phyloP scores from a whole-genome alignment of 2,888 invertebrate genomes.

The Dynastes hyllus region DNA sequence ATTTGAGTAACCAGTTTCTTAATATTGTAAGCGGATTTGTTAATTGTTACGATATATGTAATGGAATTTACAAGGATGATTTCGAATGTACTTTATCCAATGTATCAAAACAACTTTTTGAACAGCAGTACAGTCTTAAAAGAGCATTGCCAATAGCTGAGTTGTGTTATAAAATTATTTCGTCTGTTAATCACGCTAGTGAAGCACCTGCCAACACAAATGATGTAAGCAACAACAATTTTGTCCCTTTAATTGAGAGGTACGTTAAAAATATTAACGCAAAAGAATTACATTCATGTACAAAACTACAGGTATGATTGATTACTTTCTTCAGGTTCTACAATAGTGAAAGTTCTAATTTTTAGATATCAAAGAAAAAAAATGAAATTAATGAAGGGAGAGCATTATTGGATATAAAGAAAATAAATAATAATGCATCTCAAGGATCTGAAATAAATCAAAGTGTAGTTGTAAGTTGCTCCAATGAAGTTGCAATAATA shows the following conservation, averaged over 20 bases:
- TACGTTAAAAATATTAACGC: neutral
- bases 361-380: neutral
- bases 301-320: neutral
- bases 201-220: neutral
- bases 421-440: neutral
- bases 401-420: neutral
- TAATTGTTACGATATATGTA: conserved; percentile 13
- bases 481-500: neutral
- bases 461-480: conserved; percentile 9
- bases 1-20: neutral
- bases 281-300: neutral
- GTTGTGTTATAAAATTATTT: conserved; percentile 28
- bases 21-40: neutral
- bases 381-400: neutral
- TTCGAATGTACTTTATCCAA: neutral
- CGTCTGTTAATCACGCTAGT: neutral
- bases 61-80: neutral
- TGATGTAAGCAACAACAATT: neutral
- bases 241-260: neutral
- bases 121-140: neutral
- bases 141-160: conserved; percentile 3
- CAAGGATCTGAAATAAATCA: neutral
- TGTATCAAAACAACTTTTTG: conserved; percentile 22
- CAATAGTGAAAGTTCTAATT: neutral
- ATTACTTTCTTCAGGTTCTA: neutral